Evolutionary conservation across 2,797 vertebrate species (phyloP), one percentile per base, ranked within the genome.

Genomic region (Coreius guichenoti): DNA sequence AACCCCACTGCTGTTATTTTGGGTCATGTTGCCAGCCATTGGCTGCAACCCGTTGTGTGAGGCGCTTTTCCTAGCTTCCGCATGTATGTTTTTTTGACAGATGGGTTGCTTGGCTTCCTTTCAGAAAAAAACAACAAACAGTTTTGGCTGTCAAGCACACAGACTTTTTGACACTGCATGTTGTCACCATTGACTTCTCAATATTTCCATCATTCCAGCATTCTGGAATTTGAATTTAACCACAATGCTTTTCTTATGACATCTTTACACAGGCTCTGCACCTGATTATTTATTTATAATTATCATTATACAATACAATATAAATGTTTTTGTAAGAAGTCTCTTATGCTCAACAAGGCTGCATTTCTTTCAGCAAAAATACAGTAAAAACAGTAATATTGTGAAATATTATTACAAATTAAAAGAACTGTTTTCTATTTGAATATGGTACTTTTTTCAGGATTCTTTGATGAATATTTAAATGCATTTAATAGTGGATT

Each of bases 1-100:
- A 70, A 2, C 39, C 33, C 33, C 90, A 87, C 93, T 92, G 92
- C 92, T 93, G 93, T 92, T 93, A 88, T 91, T 91, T 92, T 91
- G 87, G 86, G 89, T 63, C 67, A 85, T 79, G 51, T 80, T 92
- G 92, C 92, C 91, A 93, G 88, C 82, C 72, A 83, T 82, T 89
- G 78, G 78, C 76, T 81, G 67, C 76, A 56, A 69, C 70, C 69
- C 56, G 23, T 58, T 67, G 73, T 68, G 51, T 82, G 17, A 85
- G 51, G 86, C 17, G 1, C 72, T 61, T 85, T 70, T 77, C 12
- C 19, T 13, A 31, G 43, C 31, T 54, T 56, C 4, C 91, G 88
- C 87, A 75, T 79, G 76, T 89, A 67, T 54, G 61, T 70, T 39
- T 82, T 63, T 84, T 79, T 89, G 87, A 88, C 87, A 88, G 87